Conservation (phyloP, 2,113 vertebrate genomes). For the Actinemys pallida region DNA sequence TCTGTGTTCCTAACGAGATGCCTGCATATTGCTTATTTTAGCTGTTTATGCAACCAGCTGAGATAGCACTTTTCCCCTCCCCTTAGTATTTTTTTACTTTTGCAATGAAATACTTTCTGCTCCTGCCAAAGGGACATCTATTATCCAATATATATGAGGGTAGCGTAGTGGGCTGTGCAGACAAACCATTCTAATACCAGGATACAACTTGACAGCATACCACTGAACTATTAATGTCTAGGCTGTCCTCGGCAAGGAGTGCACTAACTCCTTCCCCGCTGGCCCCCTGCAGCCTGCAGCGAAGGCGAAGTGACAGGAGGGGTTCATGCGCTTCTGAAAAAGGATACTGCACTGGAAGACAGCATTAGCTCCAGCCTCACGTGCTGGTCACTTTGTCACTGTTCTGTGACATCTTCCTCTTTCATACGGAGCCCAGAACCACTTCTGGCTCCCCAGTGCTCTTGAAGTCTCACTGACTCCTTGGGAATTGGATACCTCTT, state of each 20-base stretch:
- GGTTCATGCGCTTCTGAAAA: accelerated
- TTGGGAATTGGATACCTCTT: not conserved
- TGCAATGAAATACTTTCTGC: conserved; percentile 59
- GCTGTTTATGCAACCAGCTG: conserved; percentile 74
- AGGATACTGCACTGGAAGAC: accelerated
- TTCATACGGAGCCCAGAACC: not conserved
- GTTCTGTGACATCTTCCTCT: accelerated
- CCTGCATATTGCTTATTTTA: conserved; percentile 65
- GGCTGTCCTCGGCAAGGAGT: not conserved
- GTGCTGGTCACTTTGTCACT: accelerated
- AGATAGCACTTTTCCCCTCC: conserved; percentile 70
- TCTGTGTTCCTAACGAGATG: conserved; percentile 77
- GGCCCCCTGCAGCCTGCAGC: not conserved
- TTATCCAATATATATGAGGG: not conserved
- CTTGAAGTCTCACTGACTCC: not conserved
- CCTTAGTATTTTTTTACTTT: conserved; percentile 64
- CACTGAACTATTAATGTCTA: accelerated
- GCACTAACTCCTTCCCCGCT: not conserved
- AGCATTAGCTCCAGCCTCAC: accelerated
- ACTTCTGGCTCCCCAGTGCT: not conserved
- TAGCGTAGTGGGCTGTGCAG: not conserved
- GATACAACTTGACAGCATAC: not conserved
- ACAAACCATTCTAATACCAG: not conserved
- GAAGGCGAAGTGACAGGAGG: accelerated
- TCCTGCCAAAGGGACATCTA: conserved; percentile 54